Percentiles rank a stretch among this genome's conserved stretches.
phyloP scores from a whole-genome alignment of 2,113 vertebrate genomes.

The Tricholaema leucomelas region DNA sequence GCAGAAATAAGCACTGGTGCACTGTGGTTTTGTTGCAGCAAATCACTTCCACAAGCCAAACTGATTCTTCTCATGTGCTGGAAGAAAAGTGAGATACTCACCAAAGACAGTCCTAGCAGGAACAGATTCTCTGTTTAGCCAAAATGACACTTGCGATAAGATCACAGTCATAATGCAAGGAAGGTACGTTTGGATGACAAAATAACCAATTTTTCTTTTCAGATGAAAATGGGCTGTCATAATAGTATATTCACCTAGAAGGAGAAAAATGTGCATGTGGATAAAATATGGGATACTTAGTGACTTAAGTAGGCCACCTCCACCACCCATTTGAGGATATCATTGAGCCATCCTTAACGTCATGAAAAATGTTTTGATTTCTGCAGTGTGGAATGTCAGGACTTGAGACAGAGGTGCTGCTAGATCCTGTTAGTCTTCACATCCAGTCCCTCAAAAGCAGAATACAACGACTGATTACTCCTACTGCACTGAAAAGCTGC shows the following conservation, averaged over 20 bases:
- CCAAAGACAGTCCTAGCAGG: constrained; percentile 96
- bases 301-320: neutral
- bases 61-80: neutral
- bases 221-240: constrained; percentile 98
- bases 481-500: neutral
- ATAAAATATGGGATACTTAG: neutral
- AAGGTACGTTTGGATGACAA: constrained; percentile 98
- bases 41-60: neutral
- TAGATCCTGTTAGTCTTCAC: neutral
- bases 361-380: neutral
- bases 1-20: neutral
- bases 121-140: constrained; percentile 96
- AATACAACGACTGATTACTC: neutral
- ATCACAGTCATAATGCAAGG: constrained; percentile 99
- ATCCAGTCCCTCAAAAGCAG: neutral
- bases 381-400: neutral
- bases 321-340: neutral
- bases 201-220: constrained; percentile 98
- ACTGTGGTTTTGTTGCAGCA: neutral
- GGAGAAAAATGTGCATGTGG: neutral
- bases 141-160: constrained; percentile 96
- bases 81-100: constrained; percentile 75
- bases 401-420: neutral
- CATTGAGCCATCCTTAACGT: neutral
- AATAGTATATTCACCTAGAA: constrained; percentile 92